Conservation (phyloP, 2,888 invertebrate species). For the Leptogaster cylindrica region DNA sequence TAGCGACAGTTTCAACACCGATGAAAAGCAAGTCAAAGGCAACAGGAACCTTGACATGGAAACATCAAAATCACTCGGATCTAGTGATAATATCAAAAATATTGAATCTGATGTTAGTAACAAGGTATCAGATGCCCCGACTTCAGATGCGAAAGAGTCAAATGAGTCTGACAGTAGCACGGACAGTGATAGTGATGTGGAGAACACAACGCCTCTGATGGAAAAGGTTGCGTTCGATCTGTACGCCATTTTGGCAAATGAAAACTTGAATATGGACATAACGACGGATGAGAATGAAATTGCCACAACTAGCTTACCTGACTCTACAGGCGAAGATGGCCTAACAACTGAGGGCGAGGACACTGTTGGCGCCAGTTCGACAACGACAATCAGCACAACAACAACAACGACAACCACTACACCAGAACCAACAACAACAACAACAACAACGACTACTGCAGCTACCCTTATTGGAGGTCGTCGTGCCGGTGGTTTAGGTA, state of each 20-base stretch:
- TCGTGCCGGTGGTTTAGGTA: constrained; percentile 52
- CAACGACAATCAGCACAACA: constrained; percentile 66
- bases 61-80: constrained; percentile 49
- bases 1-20: constrained; percentile 80
- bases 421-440: constrained; percentile 61
- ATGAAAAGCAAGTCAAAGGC: constrained; percentile 60
- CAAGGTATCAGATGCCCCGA: neutral
- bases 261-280: constrained; percentile 66
- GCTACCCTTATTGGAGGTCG: constrained; percentile 55
- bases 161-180: constrained; percentile 12
- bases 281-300: constrained; percentile 59
- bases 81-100: constrained; percentile 44
- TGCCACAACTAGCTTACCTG: constrained; percentile 52
- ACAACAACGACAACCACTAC: constrained; percentile 66
- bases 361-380: constrained; percentile 64
- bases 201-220: constrained; percentile 70
- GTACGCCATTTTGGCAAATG: constrained; percentile 77
- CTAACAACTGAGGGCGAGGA: constrained; percentile 53
- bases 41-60: constrained; percentile 56
- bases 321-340: constrained; percentile 37
- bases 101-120: constrained; percentile 13
- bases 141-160: neutral
- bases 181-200: constrained; percentile 51
- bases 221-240: constrained; percentile 83
- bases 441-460: constrained; percentile 62